These are phyloP conservation scores for Battus philenor DNA, from an alignment of 1,140 invertebrate genomes.

Conservation along the genomic window DNA sequence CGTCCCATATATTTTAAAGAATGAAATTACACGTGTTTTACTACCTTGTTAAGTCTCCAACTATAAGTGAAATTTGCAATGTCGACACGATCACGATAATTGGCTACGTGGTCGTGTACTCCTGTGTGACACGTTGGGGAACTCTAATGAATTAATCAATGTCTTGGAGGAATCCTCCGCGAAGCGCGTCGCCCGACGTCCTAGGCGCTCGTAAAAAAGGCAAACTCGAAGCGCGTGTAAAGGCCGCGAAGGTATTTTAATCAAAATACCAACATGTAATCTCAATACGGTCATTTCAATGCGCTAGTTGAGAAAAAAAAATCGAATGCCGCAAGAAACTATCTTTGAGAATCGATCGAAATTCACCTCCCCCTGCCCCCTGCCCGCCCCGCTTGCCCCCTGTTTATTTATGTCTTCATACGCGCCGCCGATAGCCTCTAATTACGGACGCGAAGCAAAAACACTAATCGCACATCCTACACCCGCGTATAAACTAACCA, in stretches of 20 bases:
- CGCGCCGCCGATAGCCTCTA: conserved; percentile 68
- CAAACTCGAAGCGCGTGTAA: conserved; percentile 2
- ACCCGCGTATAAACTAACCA: conserved; percentile 15
- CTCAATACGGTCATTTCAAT: conserved; percentile 12
- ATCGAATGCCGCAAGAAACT: conserved; percentile 3
- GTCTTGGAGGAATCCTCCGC: too few species aligned
- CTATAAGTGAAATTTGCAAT: too few species aligned
- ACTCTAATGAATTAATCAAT: too few species aligned
- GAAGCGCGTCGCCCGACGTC: too few species aligned
- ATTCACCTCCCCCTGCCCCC: conserved; percentile 25
- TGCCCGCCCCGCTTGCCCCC: conserved; percentile 33
- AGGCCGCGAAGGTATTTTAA: conserved; percentile 1
- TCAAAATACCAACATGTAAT: conserved; percentile 12
- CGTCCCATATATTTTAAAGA: too few species aligned
- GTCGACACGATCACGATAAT: too few species aligned
- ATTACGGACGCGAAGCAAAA: conserved; percentile 63
- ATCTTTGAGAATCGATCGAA: conserved; percentile 27
- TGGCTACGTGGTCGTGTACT: too few species aligned
- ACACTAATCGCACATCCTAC: conserved; percentile 67
- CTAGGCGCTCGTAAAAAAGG: too few species aligned
- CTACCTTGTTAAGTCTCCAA: too few species aligned
- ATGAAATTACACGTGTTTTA: too few species aligned
- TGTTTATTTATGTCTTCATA: conserved; percentile 72
- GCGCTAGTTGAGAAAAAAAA: conserved; percentile 8
- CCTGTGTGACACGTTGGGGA: too few species aligned